Percentiles rank a stretch among this genome's conserved stretches.
Conservation (phyloP, 1,140 invertebrate genomes). For the Steinernema feltiae region DNA sequence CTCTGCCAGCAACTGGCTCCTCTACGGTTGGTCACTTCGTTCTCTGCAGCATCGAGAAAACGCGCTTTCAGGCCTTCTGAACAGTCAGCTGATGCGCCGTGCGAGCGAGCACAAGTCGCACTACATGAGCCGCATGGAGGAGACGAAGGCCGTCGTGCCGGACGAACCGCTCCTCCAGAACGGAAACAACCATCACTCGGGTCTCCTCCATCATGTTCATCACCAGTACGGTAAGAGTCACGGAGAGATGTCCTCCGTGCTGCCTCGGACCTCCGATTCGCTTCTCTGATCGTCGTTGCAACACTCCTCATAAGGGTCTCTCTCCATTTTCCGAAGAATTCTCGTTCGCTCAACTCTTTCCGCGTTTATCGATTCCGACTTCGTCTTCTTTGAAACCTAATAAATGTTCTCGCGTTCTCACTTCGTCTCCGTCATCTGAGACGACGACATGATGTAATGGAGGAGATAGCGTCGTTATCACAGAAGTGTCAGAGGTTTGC, state of each 20-base stretch:
- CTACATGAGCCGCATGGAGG: constrained; percentile 7
- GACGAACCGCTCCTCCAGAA: constrained; percentile 4
- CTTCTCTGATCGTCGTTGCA: not conserved
- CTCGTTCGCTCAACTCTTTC: not conserved
- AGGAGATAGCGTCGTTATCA: not conserved
- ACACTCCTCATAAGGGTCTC: not conserved
- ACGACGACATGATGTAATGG: constrained; percentile 5
- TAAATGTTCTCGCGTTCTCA: not conserved
- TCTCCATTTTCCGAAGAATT: not conserved
- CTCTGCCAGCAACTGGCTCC: constrained; percentile 52
- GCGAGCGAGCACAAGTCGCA: constrained; percentile 17
- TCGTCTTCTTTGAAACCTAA: constrained; percentile 1
- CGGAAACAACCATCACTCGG: not conserved
- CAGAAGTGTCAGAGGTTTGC: not conserved
- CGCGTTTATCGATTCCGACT: not conserved
- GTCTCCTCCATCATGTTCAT: not conserved
- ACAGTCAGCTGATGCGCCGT: constrained; percentile 22
- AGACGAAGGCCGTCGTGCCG: not conserved
- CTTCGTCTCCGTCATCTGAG: not conserved
- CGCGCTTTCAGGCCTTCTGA: constrained; percentile 17
- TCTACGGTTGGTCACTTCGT: constrained; percentile 42
- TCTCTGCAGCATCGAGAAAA: not conserved
- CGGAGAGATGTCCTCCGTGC: not conserved
- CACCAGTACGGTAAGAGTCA: not conserved
- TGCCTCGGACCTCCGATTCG: constrained; percentile 5